Evolutionary conservation across 1,140 invertebrate genomes (phyloP), one percentile per base, ranked within the genome.

Genomic region (Aphelinus atriplicis): DNA sequence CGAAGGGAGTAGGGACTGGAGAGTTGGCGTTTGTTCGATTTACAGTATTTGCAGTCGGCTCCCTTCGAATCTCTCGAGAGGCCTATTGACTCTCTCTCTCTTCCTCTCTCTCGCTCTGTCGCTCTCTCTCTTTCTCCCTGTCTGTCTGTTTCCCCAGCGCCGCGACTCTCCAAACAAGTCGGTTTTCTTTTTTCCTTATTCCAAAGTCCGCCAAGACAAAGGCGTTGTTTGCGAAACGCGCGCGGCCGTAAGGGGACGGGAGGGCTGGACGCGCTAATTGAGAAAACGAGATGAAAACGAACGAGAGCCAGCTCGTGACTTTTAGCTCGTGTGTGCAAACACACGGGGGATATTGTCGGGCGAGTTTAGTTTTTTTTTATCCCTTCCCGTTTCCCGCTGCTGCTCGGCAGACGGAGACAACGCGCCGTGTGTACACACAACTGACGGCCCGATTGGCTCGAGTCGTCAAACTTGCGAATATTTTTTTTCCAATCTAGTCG

Each of bases 61-160:
- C 72, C 50, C 56, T 68, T 68, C 50, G 46, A 67, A 66, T 73
- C 57, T 74, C 66, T 64, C 66, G 67, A 75, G 57, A 69, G 73
- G 66, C 61, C 61, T 65, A 70, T 75, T 75, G 73, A 75, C 67
- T 64, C 60, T 9, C 55, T 10, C 47, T 60, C 46, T n/a, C 43
- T 43, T 7, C 46, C 46, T 48, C 7, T n/a, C 65, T 56, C 55
- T 42, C 55, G 10, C 53, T 43, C n/a, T 61, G 9, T 56, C 62
- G 43, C 42, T 10, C 65, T 68, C 48, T 55, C 26, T 62, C 10
- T 53, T 48, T 70, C 26, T 61, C n/a, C 63, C 50, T 46, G 43
- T 42, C 45, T 51, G 43, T 53, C 56, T 57, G 62, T 55, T 6
- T 55, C 42, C 51, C n/a, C 43, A 26, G 1, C 50, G 26, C 50